Base-by-base conservation (phyloP, 2,888 invertebrate genomes). In the Amphipoea oculea region DNA sequence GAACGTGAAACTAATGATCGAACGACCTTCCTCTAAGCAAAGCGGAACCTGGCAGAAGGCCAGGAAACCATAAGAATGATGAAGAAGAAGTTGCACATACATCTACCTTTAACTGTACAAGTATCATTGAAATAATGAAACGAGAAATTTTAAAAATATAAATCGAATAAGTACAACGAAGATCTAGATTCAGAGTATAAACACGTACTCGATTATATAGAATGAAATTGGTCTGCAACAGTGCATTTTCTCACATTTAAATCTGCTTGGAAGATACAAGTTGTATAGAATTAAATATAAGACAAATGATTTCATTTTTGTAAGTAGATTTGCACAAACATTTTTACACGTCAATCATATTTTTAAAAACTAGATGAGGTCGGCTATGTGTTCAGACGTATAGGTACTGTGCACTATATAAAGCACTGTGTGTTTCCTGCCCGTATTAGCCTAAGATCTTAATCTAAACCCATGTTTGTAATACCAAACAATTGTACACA, bases 401-500 rank as follows among this genome's bases (percentile, higher is more conserved):
- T 12, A n/a, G 2, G 36, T 71, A 60, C 11, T 11, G 20, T 20
- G 20, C 2, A n/a, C 36, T 7, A 57, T 70, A 80, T 62, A n/a
- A 20, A 57, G 29, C 14, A 42, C 12, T 62, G 54, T 65, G 51
- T 71, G 40, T 67, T 71, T 65, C 60, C 51, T 68, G 51, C 4
- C 17, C 40, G 17, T 62, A 65, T 67, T 42, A 45, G 65, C 72
- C 14, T 29, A 54, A 78, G 73, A 78, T 78, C 48, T 23, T 75
- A 75, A 86, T 84, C 86, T 86, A 36, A 78, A 74, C 60, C 74
- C 68, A 73, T 62, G 72, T 78, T 65, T 86, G 71, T 72, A 74
- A 62, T 78, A 63, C 48, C 29, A 42, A 68, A 75, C n/a, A 29
- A 74, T 82, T 78, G 77, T 74, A 48, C 9, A 75, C 23, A 86